These are phyloP conservation scores for Subanguina moxae DNA, from an alignment of 1,140 invertebrate species.

Conservation along the genomic window DNA sequence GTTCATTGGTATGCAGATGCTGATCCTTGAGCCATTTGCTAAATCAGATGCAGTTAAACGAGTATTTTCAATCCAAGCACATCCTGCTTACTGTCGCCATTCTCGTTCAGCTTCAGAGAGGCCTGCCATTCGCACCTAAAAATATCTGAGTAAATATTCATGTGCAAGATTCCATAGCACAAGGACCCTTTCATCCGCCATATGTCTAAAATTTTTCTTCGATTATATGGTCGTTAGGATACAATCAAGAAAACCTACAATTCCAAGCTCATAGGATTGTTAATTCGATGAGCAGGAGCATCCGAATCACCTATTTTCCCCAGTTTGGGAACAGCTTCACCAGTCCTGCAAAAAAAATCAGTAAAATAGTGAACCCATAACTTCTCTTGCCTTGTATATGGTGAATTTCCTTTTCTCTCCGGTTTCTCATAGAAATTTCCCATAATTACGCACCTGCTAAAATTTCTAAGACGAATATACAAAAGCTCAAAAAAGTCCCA, in stretches of 20 bases:
- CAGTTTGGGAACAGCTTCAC: constrained; percentile 49
- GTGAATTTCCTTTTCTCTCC: constrained; percentile 4
- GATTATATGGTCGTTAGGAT: not conserved
- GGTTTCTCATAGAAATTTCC: constrained; percentile 31
- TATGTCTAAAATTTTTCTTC: constrained; percentile 13
- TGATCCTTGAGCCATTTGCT: constrained; percentile 54
- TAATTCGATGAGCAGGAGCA: constrained; percentile 45
- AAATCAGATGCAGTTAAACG: constrained; percentile 15
- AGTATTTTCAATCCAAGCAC: constrained; percentile 24
- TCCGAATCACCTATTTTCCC: constrained; percentile 45
- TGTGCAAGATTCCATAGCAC: not conserved
- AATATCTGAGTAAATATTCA: not conserved
- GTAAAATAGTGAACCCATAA: no score
- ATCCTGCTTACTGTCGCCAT: constrained; percentile 47
- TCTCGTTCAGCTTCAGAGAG: constrained; percentile 53
- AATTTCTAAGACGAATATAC: no score
- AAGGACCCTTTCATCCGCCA: constrained; percentile 11
- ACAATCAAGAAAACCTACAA: constrained; percentile 49
- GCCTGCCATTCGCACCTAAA: constrained; percentile 48
- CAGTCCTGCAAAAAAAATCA: constrained; percentile 27
- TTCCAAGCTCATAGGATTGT: constrained; percentile 55
- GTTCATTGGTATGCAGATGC: constrained; percentile 57
- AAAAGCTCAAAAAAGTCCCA: no score
- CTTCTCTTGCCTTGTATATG: constrained; percentile 27
- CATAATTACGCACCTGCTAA: constrained; percentile 3